A percentile compares a stretch with the other conserved stretches of the same genome.
phyloP scores from a whole-genome alignment of 2,797 vertebrate genomes.

The Ataeniobius toweri region DNA sequence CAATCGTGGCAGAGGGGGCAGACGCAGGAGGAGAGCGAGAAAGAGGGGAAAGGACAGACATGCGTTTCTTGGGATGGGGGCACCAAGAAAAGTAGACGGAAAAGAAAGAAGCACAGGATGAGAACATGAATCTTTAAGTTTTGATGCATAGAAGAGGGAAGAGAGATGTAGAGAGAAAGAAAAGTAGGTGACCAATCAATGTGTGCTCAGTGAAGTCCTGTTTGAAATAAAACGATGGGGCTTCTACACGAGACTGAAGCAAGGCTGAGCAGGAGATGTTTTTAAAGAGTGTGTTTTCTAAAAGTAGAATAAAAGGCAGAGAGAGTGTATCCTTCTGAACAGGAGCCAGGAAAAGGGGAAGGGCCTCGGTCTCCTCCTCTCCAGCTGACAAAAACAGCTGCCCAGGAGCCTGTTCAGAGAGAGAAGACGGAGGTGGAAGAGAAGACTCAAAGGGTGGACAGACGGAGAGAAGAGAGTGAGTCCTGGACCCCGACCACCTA shows the following conservation, averaged over 20 bases:
- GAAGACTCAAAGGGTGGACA: constrained; percentile 32
- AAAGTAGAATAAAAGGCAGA: constrained; percentile 20
- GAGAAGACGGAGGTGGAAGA: constrained; percentile 29
- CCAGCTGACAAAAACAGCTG: constrained; percentile 86
- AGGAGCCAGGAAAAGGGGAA: constrained; percentile 79
- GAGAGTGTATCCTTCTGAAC: constrained; percentile 68
- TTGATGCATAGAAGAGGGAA: constrained; percentile 17
- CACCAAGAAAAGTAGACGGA: constrained; percentile 1
- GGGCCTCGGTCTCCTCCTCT: constrained; percentile 69
- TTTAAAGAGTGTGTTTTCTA: constrained; percentile 44
- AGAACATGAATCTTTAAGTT: not conserved
- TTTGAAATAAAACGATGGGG: constrained; percentile 34
- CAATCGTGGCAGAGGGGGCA: constrained; percentile 50
- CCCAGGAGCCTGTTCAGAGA: constrained; percentile 50
- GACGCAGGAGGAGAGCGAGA: constrained; percentile 47
- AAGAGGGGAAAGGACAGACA: constrained; percentile 34
- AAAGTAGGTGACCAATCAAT: constrained; percentile 19
- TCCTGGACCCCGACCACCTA: constrained; percentile 58
- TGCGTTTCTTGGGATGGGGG: constrained; percentile 34
- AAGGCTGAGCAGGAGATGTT: constrained; percentile 46
- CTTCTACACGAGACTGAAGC: constrained; percentile 39
- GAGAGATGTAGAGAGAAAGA: constrained; percentile 7
- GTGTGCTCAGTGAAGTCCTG: constrained; percentile 17
- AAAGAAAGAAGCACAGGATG: constrained; percentile 3
- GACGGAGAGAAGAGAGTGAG: constrained; percentile 38